Conservation (phyloP, 2,888 invertebrate genomes). For the Sialis fuliginosa region DNA sequence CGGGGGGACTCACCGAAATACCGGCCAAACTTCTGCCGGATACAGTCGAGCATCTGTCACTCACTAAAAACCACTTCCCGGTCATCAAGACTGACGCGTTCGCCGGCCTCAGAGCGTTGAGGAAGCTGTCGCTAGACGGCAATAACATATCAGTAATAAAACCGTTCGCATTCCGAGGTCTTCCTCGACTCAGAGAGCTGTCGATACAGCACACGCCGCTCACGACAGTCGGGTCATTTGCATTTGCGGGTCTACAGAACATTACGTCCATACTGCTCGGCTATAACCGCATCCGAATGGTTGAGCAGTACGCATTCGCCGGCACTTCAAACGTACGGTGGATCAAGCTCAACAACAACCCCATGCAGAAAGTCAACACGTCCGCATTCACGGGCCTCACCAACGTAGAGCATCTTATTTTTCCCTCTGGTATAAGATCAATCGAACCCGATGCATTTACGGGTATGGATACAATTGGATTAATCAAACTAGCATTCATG, state of each 20-base stretch:
- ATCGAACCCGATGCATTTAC: slow-evolving; percentile 68
- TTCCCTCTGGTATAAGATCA: slow-evolving; percentile 61
- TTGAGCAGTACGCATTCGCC: slow-evolving; percentile 63
- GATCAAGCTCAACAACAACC: slow-evolving; percentile 71
- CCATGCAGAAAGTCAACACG: slow-evolving; percentile 59
- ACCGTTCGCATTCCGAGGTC: slow-evolving; percentile 71
- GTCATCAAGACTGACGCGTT: slow-evolving; percentile 70
- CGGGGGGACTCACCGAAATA: slow-evolving; percentile 62
- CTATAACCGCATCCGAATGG: slow-evolving; percentile 34
- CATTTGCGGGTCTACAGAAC: slow-evolving; percentile 71
- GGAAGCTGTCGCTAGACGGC: slow-evolving; percentile 68
- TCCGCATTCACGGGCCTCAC: slow-evolving; percentile 72
- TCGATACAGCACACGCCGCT: slow-evolving; percentile 78
- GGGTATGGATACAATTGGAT: slow-evolving; percentile 65
- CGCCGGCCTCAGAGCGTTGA: slow-evolving; percentile 57
- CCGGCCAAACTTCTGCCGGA: slow-evolving; percentile 56
- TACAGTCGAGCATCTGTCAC: slow-evolving; percentile 66
- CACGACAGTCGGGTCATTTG: slow-evolving; percentile 60
- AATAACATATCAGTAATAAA: slow-evolving; percentile 73
- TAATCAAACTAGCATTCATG: slow-evolving; percentile 69
- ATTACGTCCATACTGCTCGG: slow-evolving; percentile 49
- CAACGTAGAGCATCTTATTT: slow-evolving; percentile 64
- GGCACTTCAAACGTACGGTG: slow-evolving; percentile 70
- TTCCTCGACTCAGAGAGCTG: slow-evolving; percentile 58
- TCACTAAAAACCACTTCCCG: slow-evolving; percentile 72